These are phyloP conservation scores for Thalassophryne amazonica DNA, from an alignment of 2,797 vertebrate species.

Conservation along the genomic window DNA sequence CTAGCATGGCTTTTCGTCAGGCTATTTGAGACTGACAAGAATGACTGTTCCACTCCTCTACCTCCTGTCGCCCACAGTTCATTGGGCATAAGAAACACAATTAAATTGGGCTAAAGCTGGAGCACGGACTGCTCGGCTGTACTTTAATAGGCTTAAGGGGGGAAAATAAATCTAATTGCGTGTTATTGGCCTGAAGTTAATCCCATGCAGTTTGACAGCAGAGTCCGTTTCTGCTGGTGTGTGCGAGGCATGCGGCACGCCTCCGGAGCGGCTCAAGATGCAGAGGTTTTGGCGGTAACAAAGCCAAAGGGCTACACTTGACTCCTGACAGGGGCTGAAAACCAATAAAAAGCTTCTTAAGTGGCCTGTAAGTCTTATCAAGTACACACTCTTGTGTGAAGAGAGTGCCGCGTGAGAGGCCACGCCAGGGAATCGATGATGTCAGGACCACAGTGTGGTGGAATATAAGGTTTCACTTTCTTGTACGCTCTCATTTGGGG, in stretches of 20 bases:
- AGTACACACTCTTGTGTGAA: constrained; percentile 48
- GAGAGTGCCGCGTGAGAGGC: constrained; percentile 10
- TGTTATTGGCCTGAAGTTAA: constrained; percentile 79
- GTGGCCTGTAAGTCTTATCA: constrained; percentile 54
- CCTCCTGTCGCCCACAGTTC: constrained; percentile 60
- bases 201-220: constrained; percentile 57
- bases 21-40: constrained; percentile 18
- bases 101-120: constrained; percentile 82
- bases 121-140: constrained; percentile 64
- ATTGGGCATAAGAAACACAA: constrained; percentile 84
- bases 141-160: constrained; percentile 72
- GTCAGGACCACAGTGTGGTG: constrained; percentile 35
- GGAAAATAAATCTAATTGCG: constrained; percentile 78
- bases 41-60: constrained; percentile 41
- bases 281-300: constrained; percentile 30
- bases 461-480: constrained; percentile 46
- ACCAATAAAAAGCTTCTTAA: constrained; percentile 52
- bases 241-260: constrained; percentile 10
- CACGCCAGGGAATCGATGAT: constrained; percentile 30
- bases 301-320: constrained; percentile 55
- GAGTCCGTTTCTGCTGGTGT: constrained; percentile 30
- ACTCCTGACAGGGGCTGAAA: constrained; percentile 54
- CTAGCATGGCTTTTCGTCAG: constrained; percentile 16
- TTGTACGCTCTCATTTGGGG: constrained; percentile 25
- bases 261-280: constrained; percentile 21